Base-by-base conservation (phyloP, 1,140 invertebrate species). In the Zaprionus capensis region DNA sequence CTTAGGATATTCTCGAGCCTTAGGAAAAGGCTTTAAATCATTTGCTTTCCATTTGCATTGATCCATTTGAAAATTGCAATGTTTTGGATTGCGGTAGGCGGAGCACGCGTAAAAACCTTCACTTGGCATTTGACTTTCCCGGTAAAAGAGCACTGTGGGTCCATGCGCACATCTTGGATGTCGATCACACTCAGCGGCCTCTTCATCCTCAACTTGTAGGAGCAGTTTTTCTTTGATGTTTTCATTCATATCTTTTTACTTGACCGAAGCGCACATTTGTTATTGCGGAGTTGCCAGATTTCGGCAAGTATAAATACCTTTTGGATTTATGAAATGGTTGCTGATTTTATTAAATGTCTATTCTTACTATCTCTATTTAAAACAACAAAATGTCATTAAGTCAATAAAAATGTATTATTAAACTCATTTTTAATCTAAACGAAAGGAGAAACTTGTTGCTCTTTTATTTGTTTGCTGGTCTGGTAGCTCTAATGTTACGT, bases 31-130 rank as follows among this genome's bases (percentile, higher is more conserved):
- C 11, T 46, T 49, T 1, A 22, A 14, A 2, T 28, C 22, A 5
- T 76, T 34, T 15, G 38, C 59, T 12, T 41, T 64, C 76, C 88
- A 81, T 12, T 80, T 12, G 6, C 38, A 38, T 5, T 56, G 74
- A 7, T 81, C 46, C 56, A 92, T 49, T 49, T 75, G 62, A 36
- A 84, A 92, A 51, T 44, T 63, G 44, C 97, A 98, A 1, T 95
- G 92, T 86, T 97, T 97, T 74, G 94, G 92, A 82, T 97, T 95
- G 68, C 97, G 94, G 83, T 95, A 97, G 3, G 96, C 96, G 2
- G 97, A 95, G 92, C 97, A 98, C 1, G 95, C 95, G 93, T 94
- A 98, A 92, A 95, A 97, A 71, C 94, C 94, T 71, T 94, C 88
- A 1, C 78, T 88, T 5, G 76, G 68, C 12, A 79, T 88, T 24